phyloP scores from a whole-genome alignment of 2,113 vertebrate genomes.

The Dipodomys spectabilis region DNA sequence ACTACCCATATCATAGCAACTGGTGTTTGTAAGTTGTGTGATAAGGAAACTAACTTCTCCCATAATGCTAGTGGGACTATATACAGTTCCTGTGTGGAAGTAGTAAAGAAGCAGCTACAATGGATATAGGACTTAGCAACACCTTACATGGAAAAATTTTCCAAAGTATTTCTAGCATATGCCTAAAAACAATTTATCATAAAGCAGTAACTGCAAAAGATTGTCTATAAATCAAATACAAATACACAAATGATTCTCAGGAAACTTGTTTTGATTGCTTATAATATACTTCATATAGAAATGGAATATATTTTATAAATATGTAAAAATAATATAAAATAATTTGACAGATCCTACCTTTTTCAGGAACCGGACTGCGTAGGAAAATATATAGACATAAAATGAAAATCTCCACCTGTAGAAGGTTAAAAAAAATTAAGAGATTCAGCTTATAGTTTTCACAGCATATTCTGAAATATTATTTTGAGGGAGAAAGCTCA shows the following conservation, averaged over 20 bases:
- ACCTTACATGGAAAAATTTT: constrained; percentile 61
- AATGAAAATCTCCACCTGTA: constrained; percentile 98
- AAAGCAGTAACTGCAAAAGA: constrained; percentile 35
- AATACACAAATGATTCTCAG: constrained; percentile 49
- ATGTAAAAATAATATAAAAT: constrained; percentile 66
- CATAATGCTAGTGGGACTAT: not conserved
- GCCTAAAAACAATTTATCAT: constrained; percentile 8
- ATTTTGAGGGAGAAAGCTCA: not conserved
- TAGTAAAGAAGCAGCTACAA: constrained; percentile 12
- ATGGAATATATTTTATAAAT: constrained; percentile 26
- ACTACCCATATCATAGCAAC: not conserved
- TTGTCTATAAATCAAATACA: constrained; percentile 62
- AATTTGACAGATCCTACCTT: constrained; percentile 90
- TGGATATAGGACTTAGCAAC: not conserved
- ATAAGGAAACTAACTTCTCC: not conserved
- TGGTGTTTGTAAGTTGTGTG: constrained; percentile 7
- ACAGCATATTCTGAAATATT: constrained; percentile 58
- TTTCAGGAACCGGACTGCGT: constrained; percentile 96
- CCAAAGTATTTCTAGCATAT: not conserved
- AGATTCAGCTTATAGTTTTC: constrained; percentile 68
- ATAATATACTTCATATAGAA: not conserved
- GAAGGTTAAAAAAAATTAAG: constrained; percentile 82
- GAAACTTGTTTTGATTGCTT: not conserved
- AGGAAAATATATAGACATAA: constrained; percentile 97
- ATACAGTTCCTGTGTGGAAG: not conserved